phyloP scores from a whole-genome alignment of 2,113 vertebrate species.

The Cheilinus undulatus region DNA sequence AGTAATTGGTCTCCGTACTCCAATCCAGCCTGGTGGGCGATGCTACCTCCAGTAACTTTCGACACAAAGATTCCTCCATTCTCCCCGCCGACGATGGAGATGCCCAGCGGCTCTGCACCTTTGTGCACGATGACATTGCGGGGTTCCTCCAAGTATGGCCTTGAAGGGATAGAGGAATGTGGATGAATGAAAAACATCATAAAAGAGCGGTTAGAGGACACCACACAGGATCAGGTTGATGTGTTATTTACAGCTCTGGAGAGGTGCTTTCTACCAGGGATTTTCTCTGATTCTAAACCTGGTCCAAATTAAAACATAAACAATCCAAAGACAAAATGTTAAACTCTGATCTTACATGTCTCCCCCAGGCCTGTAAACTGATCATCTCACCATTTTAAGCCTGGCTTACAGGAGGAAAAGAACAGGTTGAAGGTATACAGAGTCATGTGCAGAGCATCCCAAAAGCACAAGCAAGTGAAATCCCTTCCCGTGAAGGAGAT shows the following conservation, averaged over 20 bases:
- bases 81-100: slow-evolving; percentile 97
- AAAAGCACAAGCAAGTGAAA: slow-evolving; percentile 51
- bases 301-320: slow-evolving; percentile 5
- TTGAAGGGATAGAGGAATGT: slow-evolving; percentile 65
- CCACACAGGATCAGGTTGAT: slow-evolving; percentile 5
- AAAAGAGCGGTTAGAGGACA: background rate
- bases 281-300: background rate
- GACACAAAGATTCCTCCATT: slow-evolving; percentile 98
- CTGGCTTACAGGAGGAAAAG: slow-evolving; percentile 16
- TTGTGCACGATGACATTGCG: slow-evolving; percentile 97
- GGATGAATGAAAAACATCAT: slow-evolving; percentile 3
- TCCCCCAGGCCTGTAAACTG: slow-evolving; percentile 33
- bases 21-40: slow-evolving; percentile 96
- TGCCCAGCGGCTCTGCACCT: slow-evolving; percentile 94
- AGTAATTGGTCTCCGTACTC: slow-evolving; percentile 98
- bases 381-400: slow-evolving; percentile 28
- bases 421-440: slow-evolving; percentile 9
- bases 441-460: slow-evolving; percentile 7
- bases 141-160: slow-evolving; percentile 96
- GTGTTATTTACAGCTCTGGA: slow-evolving; percentile 12
- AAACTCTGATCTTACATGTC: slow-evolving; percentile 1
- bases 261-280: slow-evolving; percentile 4
- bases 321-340: slow-evolving; percentile 2
- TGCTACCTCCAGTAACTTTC: slow-evolving; percentile 96
- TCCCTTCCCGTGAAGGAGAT: slow-evolving; percentile 38